Evolutionary conservation across 2,113 vertebrate species (phyloP), one percentile per base, ranked within the genome.

Genomic region (Chionis minor): DNA sequence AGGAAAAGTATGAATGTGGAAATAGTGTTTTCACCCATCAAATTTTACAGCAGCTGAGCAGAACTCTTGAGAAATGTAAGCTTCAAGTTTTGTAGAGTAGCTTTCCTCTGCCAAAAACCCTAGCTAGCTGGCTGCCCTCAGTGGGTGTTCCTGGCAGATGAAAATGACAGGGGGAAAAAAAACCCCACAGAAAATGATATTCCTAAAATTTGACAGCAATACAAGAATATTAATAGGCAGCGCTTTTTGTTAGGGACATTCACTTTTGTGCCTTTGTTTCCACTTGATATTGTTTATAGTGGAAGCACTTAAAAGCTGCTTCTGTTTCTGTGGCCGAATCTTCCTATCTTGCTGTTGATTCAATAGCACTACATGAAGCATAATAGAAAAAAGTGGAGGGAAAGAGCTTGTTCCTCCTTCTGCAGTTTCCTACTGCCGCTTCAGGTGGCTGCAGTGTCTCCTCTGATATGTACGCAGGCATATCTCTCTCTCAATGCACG

Each of bases 21-120:
- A 90, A 69, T 22, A 75, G 35, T 69, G 38, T 77, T 93, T 82
- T 90, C 35, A 65, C 44, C 28, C 65, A 79, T 85, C 78, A 87
- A 69, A 91, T 92, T 91, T 89, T 87, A 66, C 44, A 87, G 90
- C 70, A 73, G 65, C 70, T 88, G 61, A 86, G 65, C 52, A 87
- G 66, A 94, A 70, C 44, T 87, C 70, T 59, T 84, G 54, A 93
- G 58, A 86, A 93, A 91, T 33, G 28, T 66, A 66, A 59, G 15
- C 74, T 59, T 47, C 38, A 40, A 44, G 55, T 88, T 92, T 62
- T 55, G 54, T 14, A 32, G 22, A 95, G 35, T 27, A 86, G 21
- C 27, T 77, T 87, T 89, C 14, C 30, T 85, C 66, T 90, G 62
- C 74, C 67, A 90, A 88, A 87, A 61, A 1, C 44, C 42, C 47